phyloP scores from a whole-genome alignment of 2,113 vertebrate species.

The Pseudorectes ferrugineus region DNA sequence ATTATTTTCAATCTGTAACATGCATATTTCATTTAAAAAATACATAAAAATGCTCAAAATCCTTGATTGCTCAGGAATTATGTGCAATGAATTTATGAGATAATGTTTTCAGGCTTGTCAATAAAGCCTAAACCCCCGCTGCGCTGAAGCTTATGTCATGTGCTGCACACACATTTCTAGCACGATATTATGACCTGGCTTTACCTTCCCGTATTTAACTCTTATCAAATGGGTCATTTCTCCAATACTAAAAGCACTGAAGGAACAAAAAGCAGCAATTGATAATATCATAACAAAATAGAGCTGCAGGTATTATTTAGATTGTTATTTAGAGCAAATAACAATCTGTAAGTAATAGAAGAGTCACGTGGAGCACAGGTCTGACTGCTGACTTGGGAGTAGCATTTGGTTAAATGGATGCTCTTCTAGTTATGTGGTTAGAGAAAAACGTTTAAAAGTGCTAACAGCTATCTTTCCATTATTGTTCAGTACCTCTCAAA shows the following conservation, averaged over 20 bases:
- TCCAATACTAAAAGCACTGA: neutral
- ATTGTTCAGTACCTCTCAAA: neutral
- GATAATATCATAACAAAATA: neutral
- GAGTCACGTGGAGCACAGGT: neutral
- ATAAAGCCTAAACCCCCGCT: neutral
- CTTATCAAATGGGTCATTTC: neutral
- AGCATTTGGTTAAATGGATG: neutral
- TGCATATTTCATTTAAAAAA: neutral
- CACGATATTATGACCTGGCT: neutral
- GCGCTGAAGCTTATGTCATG: neutral
- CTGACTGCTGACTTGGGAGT: neutral
- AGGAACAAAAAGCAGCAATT: neutral
- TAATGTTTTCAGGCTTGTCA: neutral
- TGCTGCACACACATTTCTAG: neutral
- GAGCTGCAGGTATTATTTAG: neutral
- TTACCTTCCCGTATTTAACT: slow-evolving; percentile 7
- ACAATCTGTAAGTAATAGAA: neutral
- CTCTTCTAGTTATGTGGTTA: neutral
- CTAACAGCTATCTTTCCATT: neutral
- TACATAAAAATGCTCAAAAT: neutral
- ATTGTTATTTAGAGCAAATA: neutral
- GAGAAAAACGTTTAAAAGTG: neutral
- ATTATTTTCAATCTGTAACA: neutral
- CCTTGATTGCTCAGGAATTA: slow-evolving; percentile 17
- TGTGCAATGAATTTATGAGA: slow-evolving; percentile 11